Percentiles rank a stretch among this genome's conserved stretches.
These are phyloP conservation scores for Cyaniris semiargus DNA, from an alignment of 2,888 invertebrate species.

Conservation along the genomic window DNA sequence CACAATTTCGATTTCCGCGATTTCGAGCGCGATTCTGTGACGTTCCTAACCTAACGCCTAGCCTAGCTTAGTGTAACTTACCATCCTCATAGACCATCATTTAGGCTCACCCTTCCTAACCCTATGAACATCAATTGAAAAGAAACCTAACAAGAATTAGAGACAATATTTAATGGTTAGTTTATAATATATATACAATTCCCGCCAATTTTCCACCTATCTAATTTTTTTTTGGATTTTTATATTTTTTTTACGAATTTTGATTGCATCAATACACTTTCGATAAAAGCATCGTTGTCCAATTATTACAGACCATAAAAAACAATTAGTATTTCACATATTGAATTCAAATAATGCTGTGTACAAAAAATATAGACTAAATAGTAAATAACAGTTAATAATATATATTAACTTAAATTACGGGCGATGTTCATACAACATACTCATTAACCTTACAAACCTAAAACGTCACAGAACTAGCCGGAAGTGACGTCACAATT, in stretches of 20 bases:
- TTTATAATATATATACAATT: conserved; percentile 19
- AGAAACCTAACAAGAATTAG: conserved; percentile 13
- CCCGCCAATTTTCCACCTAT: conserved; percentile 5
- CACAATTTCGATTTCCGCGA: too few relatives aligned
- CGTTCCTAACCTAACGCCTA: conserved; percentile 69
- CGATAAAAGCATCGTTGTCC: conserved; percentile 26
- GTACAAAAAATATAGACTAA: conserved; percentile 25
- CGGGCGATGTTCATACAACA: conserved; percentile 32
- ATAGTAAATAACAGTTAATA: conserved; percentile 29
- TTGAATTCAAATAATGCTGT: conserved; percentile 12
- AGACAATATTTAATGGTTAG: conserved; percentile 22
- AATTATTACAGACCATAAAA: conserved; percentile 3
- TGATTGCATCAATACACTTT: conserved; percentile 23
- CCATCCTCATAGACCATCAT: conserved; percentile 37
- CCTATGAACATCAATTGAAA: conserved; percentile 27
- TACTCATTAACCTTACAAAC: conserved; percentile 36
- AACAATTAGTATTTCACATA: neutral
- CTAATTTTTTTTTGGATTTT: conserved; percentile 23
- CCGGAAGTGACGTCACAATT: conserved; percentile 33
- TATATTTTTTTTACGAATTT: conserved; percentile 11
- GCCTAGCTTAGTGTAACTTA: conserved; percentile 56
- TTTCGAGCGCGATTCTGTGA: conserved; percentile 64
- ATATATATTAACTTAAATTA: conserved; percentile 17
- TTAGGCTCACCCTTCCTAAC: conserved; percentile 13
- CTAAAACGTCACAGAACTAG: conserved; percentile 48